Evolutionary conservation across 2,888 invertebrate species (phyloP).

Genomic region (Hypena proboscidalis): DNA sequence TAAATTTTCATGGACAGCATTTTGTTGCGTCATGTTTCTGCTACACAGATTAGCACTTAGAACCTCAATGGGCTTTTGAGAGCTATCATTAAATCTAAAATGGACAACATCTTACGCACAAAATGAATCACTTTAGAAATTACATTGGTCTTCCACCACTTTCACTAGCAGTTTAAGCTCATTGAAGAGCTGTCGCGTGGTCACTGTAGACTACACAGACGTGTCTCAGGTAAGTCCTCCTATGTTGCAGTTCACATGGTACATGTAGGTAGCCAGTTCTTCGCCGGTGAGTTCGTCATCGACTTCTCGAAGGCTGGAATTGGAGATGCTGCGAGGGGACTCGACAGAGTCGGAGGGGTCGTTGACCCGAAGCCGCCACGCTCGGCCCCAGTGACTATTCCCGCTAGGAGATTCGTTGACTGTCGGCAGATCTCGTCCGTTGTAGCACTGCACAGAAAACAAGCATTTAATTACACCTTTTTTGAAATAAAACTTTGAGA

Average conservation of each 20-base stretch:
- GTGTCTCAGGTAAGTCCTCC: conserved; percentile 77
- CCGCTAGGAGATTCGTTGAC: conserved; percentile 72
- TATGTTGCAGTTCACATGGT: conserved; percentile 85
- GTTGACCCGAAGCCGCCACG: conserved; percentile 59
- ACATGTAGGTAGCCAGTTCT: conserved; percentile 89
- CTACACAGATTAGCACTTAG: conserved; percentile 36
- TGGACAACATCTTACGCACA: conserved; percentile 31
- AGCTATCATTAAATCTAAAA: conserved; percentile 33
- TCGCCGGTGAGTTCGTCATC: conserved; percentile 89
- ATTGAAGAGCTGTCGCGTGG: conserved; percentile 18
- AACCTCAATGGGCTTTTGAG: conserved; percentile 25
- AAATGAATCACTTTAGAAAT: conserved; percentile 24
- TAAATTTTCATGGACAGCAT: conserved; percentile 23
- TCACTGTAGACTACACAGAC: conserved; percentile 53
- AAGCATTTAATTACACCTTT: background rate
- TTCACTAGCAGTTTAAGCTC: conserved; percentile 34
- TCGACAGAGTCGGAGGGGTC: conserved; percentile 74
- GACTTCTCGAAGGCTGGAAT: conserved; percentile 90
- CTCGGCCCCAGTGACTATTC: conserved; percentile 67
- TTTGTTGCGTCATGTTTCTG: conserved; percentile 12
- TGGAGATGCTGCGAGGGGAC: conserved; percentile 87
- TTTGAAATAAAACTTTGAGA: no score
- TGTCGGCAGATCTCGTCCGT: conserved; percentile 65
- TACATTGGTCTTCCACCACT: conserved; percentile 29
- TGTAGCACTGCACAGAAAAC: conserved; percentile 57